Evolutionary conservation across 2,797 vertebrate genomes (phyloP).

Genomic region (Macrochelys suwanniensis): DNA sequence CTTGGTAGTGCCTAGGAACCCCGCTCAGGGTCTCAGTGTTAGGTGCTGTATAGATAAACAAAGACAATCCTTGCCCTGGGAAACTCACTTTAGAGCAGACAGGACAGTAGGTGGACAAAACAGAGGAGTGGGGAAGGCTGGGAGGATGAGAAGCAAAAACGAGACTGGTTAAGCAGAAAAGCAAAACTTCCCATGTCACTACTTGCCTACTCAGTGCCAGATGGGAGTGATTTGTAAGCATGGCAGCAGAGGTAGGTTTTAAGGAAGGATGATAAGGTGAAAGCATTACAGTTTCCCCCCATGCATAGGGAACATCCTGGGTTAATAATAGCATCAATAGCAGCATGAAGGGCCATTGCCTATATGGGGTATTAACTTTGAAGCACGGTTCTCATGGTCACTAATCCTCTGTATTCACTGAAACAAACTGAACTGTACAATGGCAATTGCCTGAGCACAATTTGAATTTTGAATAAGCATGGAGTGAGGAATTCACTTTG

Average conservation of each 20-base stretch:
- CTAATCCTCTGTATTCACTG: not conserved
- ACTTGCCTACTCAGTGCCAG: not conserved
- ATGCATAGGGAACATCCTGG: fast-evolving
- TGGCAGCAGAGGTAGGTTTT: not conserved
- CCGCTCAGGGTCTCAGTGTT: fast-evolving
- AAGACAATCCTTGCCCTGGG: fast-evolving
- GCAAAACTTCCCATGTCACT: not conserved
- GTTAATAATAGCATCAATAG: not conserved
- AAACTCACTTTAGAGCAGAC: not conserved
- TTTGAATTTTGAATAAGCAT: not conserved
- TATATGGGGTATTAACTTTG: not conserved
- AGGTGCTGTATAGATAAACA: not conserved
- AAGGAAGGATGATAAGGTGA: not conserved
- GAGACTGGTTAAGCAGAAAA: not conserved
- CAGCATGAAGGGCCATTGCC: not conserved
- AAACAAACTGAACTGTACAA: not conserved
- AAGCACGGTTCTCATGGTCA: not conserved
- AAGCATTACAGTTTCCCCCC: not conserved
- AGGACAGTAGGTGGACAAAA: not conserved
- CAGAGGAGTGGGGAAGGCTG: not conserved
- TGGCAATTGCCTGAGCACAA: not conserved
- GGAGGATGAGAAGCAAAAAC: not conserved
- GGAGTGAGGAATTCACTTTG: not conserved
- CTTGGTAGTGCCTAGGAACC: not conserved
- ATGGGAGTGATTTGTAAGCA: not conserved